Evolutionary conservation across 2,888 invertebrate genomes (phyloP), one percentile per base, ranked within the genome.

Genomic region (Macrostomum cliftonense): DNA sequence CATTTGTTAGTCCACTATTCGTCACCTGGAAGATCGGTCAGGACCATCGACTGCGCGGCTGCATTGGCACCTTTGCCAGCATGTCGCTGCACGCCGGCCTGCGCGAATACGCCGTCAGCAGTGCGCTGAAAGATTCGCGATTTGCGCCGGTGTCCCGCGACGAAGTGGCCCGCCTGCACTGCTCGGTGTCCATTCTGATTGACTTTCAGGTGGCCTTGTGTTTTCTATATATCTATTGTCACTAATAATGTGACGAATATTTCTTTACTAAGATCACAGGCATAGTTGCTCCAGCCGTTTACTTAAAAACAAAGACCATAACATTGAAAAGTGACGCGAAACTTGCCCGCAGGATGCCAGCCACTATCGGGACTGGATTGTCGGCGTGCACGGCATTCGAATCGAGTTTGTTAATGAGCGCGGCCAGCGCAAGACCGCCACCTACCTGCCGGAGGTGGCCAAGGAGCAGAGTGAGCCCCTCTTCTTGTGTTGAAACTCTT

Each of bases 11-110:
- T 56, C 97, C 97, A 49, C 76, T 97, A 65, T 97, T 97, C 76
- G 97, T 97, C 57, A 97, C 97, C 54, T 97, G 97, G 97, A 86
- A 88, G 74, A 87, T 88, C 66, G 97, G 95, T 47, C 82, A 84
- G 67, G 91, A 91, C 66, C 82, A 85, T 64, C 79, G 88, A 56
- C 77, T 97, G 54, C 79, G 97, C 56, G 97, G 97, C 46, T 97
- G 97, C 74, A 97, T 97, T 67, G 97, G 97, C 53, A 97, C 97
- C 45, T 99, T 97, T 71, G 88, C 87, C 70, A 84, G 89, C 49
- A 84, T 91, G 80, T 84, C 83, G 70, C 78, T 95, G 64, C 91
- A 93, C 69, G 79, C 81, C 65, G 88, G 93, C 55, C 78, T 95
- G 57, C 78, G 87, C 59, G 93, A 95, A 74, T 95, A 95, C 73